phyloP scores from a whole-genome alignment of 2,797 vertebrate species.

The Lacerta agilis region DNA sequence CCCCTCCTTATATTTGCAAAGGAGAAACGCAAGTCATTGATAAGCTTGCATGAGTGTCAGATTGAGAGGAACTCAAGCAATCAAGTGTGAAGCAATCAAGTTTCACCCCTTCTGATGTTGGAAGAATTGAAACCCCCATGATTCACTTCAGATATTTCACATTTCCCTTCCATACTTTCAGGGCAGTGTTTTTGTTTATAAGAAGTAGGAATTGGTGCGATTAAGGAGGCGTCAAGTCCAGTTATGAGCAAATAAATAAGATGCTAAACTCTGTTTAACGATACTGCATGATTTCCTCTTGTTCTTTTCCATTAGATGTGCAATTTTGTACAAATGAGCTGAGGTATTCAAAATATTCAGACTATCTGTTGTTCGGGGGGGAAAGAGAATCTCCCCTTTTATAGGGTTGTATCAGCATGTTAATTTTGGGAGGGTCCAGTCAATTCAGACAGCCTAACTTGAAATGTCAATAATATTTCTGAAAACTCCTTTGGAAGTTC shows the following conservation, averaged over 20 bases:
- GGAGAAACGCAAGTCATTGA: not conserved
- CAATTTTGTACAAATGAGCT: not conserved
- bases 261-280: slow-evolving; percentile 19
- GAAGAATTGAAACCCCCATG: slow-evolving; percentile 54
- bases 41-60: not conserved
- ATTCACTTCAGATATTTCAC: slow-evolving; percentile 45
- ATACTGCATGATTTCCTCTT: slow-evolving; percentile 27
- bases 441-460: not conserved
- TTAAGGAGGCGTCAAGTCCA: not conserved
- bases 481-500: not conserved
- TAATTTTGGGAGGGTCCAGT: not conserved
- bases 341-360: slow-evolving; percentile 3
- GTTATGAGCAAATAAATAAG: not conserved
- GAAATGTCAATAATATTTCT: not conserved
- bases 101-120: slow-evolving; percentile 63
- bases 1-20: not conserved
- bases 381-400: not conserved
- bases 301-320: not conserved
- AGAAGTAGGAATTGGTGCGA: slow-evolving; percentile 8
- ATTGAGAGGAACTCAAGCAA: not conserved
- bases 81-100: slow-evolving; percentile 14
- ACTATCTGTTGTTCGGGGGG: not conserved
- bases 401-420: not conserved
- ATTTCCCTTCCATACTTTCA: slow-evolving; percentile 54
- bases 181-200: slow-evolving; percentile 43